Evolutionary conservation across 2,888 invertebrate genomes (phyloP).

Genomic region (Ornithoptera alexandrae): DNA sequence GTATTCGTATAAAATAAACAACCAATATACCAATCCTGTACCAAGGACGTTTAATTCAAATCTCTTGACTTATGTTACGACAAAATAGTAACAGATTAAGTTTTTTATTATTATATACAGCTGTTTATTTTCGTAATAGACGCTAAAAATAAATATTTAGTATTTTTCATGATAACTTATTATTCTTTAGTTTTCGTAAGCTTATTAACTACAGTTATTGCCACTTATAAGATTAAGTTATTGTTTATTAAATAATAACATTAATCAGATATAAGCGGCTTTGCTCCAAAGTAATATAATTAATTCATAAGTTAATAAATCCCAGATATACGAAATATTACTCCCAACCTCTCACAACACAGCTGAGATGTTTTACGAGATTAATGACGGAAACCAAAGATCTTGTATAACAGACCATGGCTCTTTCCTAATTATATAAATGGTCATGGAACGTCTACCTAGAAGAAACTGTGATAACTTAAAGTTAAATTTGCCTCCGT

Average conservation of each 20-base stretch:
- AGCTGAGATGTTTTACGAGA: slow-evolving; percentile 1
- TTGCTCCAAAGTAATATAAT: not conserved
- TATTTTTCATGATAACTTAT: too few species aligned
- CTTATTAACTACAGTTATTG: not conserved
- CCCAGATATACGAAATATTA: not conserved
- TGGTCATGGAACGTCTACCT: not conserved
- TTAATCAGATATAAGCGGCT: slow-evolving; percentile 5
- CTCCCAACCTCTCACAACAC: not conserved
- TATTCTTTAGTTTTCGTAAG: not conserved
- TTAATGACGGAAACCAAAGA: not conserved
- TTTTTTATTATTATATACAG: too few species aligned
- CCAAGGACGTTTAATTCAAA: too few species aligned
- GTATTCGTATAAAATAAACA: too few species aligned
- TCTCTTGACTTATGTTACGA: too few species aligned
- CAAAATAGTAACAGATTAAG: too few species aligned
- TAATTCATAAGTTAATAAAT: slow-evolving; percentile 2
- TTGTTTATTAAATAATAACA: not conserved
- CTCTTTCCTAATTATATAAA: not conserved
- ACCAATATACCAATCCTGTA: too few species aligned
- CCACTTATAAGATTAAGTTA: not conserved
- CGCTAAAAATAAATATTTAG: too few species aligned
- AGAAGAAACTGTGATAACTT: not conserved
- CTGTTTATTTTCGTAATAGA: too few species aligned
- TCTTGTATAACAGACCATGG: not conserved
- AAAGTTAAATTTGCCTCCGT: too few species aligned